Conservation (phyloP, 2,113 vertebrate genomes). For the Psephotus haematonotus region DNA sequence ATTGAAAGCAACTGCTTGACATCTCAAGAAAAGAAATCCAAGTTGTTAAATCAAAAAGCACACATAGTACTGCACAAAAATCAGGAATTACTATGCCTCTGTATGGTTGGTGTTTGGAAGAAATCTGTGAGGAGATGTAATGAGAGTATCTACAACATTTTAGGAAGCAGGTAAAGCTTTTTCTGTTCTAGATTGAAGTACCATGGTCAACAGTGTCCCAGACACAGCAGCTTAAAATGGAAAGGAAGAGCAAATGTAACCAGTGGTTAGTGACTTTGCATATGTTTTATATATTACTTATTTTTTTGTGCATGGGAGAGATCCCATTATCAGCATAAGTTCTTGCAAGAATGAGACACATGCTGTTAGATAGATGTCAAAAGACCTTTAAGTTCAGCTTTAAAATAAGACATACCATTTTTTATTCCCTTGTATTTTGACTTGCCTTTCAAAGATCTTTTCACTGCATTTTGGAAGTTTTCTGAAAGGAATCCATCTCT, state of each 20-base stretch:
- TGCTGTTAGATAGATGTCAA: background rate
- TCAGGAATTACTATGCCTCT: background rate
- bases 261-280: background rate
- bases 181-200: background rate
- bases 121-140: background rate
- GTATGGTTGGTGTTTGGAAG: background rate
- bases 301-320: background rate
- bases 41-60: background rate
- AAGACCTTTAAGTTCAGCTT: background rate
- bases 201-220: background rate
- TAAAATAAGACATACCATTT: background rate
- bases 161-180: background rate
- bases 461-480: background rate
- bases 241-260: background rate
- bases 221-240: background rate
- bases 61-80: background rate
- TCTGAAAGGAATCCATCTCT: background rate
- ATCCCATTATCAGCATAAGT: background rate
- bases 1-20: background rate
- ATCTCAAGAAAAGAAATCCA: background rate
- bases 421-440: background rate
- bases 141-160: background rate
- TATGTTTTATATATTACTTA: background rate
- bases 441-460: background rate
- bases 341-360: background rate